Conservation (phyloP, 2,797 vertebrate species). For the Esox lucius region DNA sequence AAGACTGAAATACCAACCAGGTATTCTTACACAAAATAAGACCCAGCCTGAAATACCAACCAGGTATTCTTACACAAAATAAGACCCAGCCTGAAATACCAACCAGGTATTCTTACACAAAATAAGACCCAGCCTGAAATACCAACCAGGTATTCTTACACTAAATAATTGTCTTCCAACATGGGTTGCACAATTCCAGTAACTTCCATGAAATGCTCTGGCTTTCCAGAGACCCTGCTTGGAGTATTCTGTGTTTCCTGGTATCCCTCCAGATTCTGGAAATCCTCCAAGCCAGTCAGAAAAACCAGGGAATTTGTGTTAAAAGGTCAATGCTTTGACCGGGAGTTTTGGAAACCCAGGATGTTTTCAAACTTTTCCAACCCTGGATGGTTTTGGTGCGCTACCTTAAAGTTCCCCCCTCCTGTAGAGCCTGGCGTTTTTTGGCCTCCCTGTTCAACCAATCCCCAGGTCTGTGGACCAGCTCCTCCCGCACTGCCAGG, state of each 20-base stretch:
- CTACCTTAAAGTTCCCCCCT: slow-evolving; percentile 78
- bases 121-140: neutral
- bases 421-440: slow-evolving; percentile 72
- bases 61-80: neutral
- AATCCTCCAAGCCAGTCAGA: too few relatives aligned
- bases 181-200: too few relatives aligned
- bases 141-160: neutral
- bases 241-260: too few relatives aligned
- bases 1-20: neutral
- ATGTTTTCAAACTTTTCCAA: too few relatives aligned
- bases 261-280: too few relatives aligned
- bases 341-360: neutral
- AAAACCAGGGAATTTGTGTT: too few relatives aligned
- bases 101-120: neutral
- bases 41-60: neutral
- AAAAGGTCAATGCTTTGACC: neutral
- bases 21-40: neutral
- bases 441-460: slow-evolving; percentile 70
- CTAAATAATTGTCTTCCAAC: too few relatives aligned
- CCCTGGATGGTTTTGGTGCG: neutral
- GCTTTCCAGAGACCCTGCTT: too few relatives aligned
- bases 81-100: neutral
- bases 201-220: too few relatives aligned
- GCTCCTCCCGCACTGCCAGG: slow-evolving; percentile 59
- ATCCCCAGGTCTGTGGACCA: slow-evolving; percentile 48